Evolutionary conservation across 1,140 invertebrate genomes (phyloP).

Genomic region (Hyles euphorbiae): DNA sequence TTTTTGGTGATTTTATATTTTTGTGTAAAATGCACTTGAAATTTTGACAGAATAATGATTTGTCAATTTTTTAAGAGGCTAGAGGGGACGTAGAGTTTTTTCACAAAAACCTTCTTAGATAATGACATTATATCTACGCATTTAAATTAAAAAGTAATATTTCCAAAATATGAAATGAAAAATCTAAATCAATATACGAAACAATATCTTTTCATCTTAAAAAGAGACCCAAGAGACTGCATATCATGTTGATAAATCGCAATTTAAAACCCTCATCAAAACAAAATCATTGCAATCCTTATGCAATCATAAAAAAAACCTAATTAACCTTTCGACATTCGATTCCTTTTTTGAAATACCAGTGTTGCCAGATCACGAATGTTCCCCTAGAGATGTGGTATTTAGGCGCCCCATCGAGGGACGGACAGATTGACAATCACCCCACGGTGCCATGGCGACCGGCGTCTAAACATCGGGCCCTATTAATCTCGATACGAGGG

Average conservation of each 20-base stretch:
- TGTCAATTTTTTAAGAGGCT: no score
- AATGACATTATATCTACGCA: no score
- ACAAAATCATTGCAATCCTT: conserved; percentile 10
- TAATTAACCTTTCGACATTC: conserved; percentile 38
- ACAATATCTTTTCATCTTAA: no score
- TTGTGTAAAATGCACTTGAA: neutral
- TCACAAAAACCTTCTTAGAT: no score
- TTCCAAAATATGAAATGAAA: no score
- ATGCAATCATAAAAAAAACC: conserved; percentile 27
- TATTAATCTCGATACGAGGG: conserved; percentile 66
- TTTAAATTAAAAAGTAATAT: no score
- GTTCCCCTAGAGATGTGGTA: conserved; percentile 66
- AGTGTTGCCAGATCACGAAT: conserved; percentile 54
- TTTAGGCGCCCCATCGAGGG: conserved; percentile 42
- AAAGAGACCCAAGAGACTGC: no score
- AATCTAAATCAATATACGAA: no score
- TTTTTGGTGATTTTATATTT: neutral
- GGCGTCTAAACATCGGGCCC: conserved; percentile 57
- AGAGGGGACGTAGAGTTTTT: no score
- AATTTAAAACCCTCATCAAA: neutral
- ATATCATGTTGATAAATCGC: no score
- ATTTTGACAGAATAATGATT: no score
- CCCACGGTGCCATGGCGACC: conserved; percentile 54
- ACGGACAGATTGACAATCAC: conserved; percentile 48
- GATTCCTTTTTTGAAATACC: conserved; percentile 35